Conservation (phyloP, 1,140 invertebrate species). For the Drosophila jambulina region DNA sequence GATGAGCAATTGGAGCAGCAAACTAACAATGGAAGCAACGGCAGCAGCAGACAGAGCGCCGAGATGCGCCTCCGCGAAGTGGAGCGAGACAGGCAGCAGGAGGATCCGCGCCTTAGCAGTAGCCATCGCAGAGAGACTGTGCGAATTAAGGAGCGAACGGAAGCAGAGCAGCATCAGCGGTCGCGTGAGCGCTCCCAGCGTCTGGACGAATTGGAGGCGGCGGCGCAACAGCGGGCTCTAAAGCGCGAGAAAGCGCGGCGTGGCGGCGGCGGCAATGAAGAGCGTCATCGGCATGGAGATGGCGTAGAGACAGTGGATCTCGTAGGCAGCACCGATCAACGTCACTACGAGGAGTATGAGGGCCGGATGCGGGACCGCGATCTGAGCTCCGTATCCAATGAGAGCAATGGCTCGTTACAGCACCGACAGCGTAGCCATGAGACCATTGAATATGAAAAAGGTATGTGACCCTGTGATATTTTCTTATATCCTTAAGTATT, state of each 20-base stretch:
- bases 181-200: conserved; percentile 60
- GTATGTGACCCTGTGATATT: conserved; percentile 63
- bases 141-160: conserved; percentile 57
- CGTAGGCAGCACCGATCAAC: conserved; percentile 56
- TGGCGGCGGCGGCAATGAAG: conserved; percentile 45
- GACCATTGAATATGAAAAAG: conserved; percentile 86
- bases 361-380: conserved; percentile 76
- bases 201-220: conserved; percentile 56
- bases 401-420: conserved; percentile 85
- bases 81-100: conserved; percentile 45
- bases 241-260: conserved; percentile 68
- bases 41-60: conserved; percentile 32
- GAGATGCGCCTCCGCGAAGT: conserved; percentile 52
- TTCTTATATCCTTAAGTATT: not conserved
- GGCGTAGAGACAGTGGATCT: conserved; percentile 66
- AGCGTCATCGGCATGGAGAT: conserved; percentile 62
- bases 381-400: conserved; percentile 84
- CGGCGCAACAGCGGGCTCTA: conserved; percentile 21
- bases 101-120: conserved; percentile 56
- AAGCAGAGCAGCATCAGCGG: conserved; percentile 57
- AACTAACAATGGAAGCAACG: conserved; percentile 45
- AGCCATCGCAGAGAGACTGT: conserved; percentile 52
- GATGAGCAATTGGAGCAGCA: conserved; percentile 36
- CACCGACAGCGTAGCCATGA: conserved; percentile 84
- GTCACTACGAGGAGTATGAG: conserved; percentile 79